Conservation (phyloP, 2,113 vertebrate species). For the Leucoraja erinaceus region DNA sequence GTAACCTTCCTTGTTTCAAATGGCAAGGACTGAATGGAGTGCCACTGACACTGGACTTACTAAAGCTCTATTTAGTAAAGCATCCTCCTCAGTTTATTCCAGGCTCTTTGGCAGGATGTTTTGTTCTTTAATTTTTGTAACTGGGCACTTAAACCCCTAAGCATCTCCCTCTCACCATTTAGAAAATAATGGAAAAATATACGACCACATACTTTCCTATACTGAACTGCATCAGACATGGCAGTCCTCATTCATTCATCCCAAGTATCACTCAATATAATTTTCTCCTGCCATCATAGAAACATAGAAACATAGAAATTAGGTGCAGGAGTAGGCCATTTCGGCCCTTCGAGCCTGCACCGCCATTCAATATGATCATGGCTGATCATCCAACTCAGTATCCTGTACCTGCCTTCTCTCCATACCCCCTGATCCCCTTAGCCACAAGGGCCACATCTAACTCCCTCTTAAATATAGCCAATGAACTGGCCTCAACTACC, state of each 20-base stretch:
- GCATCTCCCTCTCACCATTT: not conserved
- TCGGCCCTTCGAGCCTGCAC: too few relatives aligned
- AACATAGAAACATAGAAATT: too few relatives aligned
- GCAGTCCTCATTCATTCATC: not conserved
- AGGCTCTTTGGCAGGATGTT: not conserved
- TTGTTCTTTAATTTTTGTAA: not conserved
- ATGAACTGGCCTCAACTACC: too few relatives aligned
- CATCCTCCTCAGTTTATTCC: not conserved
- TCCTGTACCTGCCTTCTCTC: too few relatives aligned
- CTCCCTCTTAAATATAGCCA: too few relatives aligned
- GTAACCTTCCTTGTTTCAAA: not conserved
- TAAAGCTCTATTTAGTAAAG: not conserved
- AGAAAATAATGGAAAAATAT: not conserved
- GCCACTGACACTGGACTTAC: not conserved
- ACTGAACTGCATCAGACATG: not conserved
- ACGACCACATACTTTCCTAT: not conserved
- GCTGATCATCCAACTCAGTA: too few relatives aligned
- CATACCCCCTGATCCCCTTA: too few relatives aligned
- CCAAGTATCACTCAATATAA: not conserved
- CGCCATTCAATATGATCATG: too few relatives aligned
- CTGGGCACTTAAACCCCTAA: not conserved
- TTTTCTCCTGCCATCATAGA: not conserved
- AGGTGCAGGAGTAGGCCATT: too few relatives aligned
- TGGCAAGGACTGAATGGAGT: not conserved
- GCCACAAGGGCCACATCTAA: too few relatives aligned